A percentile compares a stretch with the other conserved stretches of the same genome.
These are phyloP conservation scores for Dasypus novemcinctus DNA, from an alignment of 2,113 vertebrate genomes.

Conservation along the genomic window DNA sequence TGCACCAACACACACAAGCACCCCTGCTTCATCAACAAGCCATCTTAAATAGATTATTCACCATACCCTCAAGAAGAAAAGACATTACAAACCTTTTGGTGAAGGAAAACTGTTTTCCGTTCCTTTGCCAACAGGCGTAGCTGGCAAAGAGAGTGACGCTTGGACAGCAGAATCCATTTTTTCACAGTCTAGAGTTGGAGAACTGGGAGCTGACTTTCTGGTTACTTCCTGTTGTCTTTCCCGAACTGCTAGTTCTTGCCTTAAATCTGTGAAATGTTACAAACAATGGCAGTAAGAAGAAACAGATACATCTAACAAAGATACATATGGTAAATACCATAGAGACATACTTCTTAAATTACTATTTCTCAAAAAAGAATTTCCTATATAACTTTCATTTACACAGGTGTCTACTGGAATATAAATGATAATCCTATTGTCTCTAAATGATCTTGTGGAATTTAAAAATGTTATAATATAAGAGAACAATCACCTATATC, in stretches of 20 bases:
- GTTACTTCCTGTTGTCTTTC: slow-evolving; percentile 93
- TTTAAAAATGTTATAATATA: slow-evolving; percentile 15
- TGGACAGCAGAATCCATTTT: slow-evolving; percentile 96
- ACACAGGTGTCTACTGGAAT: background rate
- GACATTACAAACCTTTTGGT: slow-evolving; percentile 87
- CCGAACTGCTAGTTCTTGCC: slow-evolving; percentile 96
- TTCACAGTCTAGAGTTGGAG: slow-evolving; percentile 94
- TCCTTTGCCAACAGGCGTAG: slow-evolving; percentile 93
- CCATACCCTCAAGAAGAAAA: background rate
- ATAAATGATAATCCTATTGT: background rate
- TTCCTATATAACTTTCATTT: slow-evolving; percentile 7
- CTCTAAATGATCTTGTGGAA: background rate
- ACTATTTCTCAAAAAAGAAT: slow-evolving; percentile 19
- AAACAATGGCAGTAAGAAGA: slow-evolving; percentile 31
- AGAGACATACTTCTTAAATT: background rate
- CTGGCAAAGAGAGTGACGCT: slow-evolving; percentile 94
- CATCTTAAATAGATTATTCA: background rate
- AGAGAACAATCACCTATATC: background rate
- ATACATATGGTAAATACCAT: background rate
- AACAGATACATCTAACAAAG: slow-evolving; percentile 18
- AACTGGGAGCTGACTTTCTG: slow-evolving; percentile 96
- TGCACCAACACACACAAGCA: background rate
- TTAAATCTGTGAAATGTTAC: slow-evolving; percentile 87
- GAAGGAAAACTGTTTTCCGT: slow-evolving; percentile 91
- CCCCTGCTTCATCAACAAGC: background rate